Conservation (phyloP, 2,113 vertebrate genomes). For the Synchiropus splendidus region DNA sequence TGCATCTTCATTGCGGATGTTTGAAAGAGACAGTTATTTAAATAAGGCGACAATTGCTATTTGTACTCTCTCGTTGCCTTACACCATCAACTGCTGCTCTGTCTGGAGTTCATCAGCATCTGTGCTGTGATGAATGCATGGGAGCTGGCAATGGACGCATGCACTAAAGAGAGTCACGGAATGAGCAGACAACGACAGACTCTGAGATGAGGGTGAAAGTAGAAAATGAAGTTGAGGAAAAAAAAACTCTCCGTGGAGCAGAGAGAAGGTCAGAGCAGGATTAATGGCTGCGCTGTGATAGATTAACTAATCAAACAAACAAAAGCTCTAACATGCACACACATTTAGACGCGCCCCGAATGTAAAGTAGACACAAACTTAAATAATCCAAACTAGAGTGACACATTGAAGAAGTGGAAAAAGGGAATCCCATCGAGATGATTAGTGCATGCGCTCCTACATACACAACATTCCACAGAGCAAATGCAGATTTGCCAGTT, state of each 20-base stretch:
- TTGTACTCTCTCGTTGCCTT: conserved; percentile 22
- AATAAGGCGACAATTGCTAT: conserved; percentile 10
- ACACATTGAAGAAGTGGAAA: conserved; percentile 20
- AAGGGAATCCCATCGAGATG: conserved; percentile 19
- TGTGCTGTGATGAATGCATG: conserved; percentile 29
- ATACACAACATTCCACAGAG: too few species aligned
- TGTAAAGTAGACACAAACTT: conserved; percentile 40
- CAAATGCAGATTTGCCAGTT: too few species aligned
- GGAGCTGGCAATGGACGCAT: conserved; percentile 22
- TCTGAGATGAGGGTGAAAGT: conserved; percentile 2
- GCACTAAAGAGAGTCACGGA: conserved; percentile 20
- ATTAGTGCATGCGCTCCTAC: conserved; percentile 3
- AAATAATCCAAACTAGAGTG: conserved; percentile 28
- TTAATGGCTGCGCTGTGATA: conserved; percentile 59
- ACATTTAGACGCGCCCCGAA: conserved; percentile 41
- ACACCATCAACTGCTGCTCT: conserved; percentile 21
- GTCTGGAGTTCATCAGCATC: conserved; percentile 38
- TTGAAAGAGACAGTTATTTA: not conserved
- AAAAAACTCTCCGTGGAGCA: conserved; percentile 21
- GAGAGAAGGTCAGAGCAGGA: conserved; percentile 55
- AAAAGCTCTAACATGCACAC: conserved; percentile 36
- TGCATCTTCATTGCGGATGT: conserved; percentile 14
- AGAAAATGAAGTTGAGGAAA: conserved; percentile 37
- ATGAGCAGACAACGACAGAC: conserved; percentile 5
- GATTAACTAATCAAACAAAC: conserved; percentile 63